A percentile compares a stretch with the other conserved stretches of the same genome.
Conservation (phyloP, 2,888 invertebrate genomes). For the Lysandra coridon region DNA sequence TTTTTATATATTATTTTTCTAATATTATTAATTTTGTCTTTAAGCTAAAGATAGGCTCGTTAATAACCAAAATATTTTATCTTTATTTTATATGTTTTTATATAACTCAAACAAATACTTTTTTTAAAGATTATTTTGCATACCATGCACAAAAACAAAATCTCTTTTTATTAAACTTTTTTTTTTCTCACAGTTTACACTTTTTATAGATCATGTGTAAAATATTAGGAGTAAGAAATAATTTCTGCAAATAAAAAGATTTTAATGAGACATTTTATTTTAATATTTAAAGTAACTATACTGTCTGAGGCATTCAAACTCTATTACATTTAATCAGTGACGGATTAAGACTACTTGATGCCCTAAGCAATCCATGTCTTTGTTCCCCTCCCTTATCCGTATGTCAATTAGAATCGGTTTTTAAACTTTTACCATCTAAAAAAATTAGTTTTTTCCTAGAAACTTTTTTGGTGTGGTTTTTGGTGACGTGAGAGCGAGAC, state of each 20-base stretch:
- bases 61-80: too few relatives aligned
- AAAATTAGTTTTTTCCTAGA: too few relatives aligned
- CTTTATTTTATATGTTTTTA: neutral
- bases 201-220: neutral
- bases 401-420: too few relatives aligned
- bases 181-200: neutral
- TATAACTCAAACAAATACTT: neutral
- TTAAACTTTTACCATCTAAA: too few relatives aligned
- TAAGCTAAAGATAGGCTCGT: neutral
- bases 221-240: neutral
- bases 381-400: too few relatives aligned
- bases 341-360: too few relatives aligned
- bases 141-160: neutral
- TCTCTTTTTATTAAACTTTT: neutral
- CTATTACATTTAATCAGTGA: too few relatives aligned
- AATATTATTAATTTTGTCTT: neutral
- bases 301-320: neutral
- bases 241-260: neutral
- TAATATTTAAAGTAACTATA: neutral
- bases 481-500: too few relatives aligned
- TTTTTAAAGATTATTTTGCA: neutral
- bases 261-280: too few relatives aligned
- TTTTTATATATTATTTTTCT: neutral
- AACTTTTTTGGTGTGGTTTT: too few relatives aligned
- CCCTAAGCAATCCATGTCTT: too few relatives aligned